phyloP scores from a whole-genome alignment of 2,888 invertebrate genomes.

The Pimpla rufipes region DNA sequence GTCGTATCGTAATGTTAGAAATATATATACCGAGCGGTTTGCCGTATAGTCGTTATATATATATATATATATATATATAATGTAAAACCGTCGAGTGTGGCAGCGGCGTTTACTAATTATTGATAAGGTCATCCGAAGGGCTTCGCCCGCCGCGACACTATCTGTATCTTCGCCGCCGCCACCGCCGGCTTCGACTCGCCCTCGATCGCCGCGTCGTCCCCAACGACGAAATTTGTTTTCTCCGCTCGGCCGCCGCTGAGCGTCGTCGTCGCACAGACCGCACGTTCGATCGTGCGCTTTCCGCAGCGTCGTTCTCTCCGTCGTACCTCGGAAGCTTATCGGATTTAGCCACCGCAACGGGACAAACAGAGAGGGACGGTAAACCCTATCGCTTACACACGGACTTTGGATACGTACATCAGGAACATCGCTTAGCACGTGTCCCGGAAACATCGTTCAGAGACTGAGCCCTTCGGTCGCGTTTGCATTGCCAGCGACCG shows the following conservation, averaged over 20 bases:
- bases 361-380: constrained; percentile 12
- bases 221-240: constrained; percentile 53
- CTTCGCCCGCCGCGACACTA: not conserved
- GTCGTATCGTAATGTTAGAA: constrained; percentile 26
- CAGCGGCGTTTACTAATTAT: constrained; percentile 49
- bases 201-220: not conserved
- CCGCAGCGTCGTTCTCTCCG: not conserved
- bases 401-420: constrained; percentile 43
- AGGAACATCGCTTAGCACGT: constrained; percentile 29
- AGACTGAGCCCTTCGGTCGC: not conserved
- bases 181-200: no score
- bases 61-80: no score
- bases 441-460: constrained; percentile 7
- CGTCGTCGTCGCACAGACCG: constrained; percentile 14
- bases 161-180: constrained; percentile 8
- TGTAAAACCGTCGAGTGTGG: not conserved
- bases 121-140: constrained; percentile 52
- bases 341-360: constrained; percentile 50
- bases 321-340: constrained; percentile 48
- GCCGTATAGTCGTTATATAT: no score
- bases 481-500: not conserved
- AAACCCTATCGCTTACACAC: constrained; percentile 41
- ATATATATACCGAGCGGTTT: no score
- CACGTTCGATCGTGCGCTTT: constrained; percentile 3
- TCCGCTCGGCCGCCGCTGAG: constrained; percentile 16